Evolutionary conservation across 2,113 vertebrate genomes (phyloP).

Genomic region (Pelecanoides urinatrix): DNA sequence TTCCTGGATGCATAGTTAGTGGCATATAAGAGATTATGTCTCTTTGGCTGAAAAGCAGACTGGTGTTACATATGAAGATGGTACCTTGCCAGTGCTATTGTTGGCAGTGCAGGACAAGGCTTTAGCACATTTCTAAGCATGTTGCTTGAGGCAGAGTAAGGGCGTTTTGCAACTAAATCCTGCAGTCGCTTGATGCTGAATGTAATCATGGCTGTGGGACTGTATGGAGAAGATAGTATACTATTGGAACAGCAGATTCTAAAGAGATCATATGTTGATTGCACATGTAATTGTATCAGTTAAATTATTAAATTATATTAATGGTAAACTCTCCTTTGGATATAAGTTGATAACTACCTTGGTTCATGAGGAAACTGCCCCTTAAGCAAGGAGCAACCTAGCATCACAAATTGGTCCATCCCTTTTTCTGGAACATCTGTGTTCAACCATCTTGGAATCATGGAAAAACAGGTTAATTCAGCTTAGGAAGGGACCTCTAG

Average conservation of each 20-base stretch:
- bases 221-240: background rate
- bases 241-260: background rate
- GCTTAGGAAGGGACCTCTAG: background rate
- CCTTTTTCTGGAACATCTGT: background rate
- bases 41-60: background rate
- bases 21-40: background rate
- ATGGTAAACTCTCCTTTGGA: background rate
- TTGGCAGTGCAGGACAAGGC: background rate
- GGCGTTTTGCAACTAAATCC: background rate
- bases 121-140: background rate
- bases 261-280: background rate
- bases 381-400: background rate
- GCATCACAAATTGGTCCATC: background rate
- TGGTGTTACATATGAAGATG: background rate
- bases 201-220: background rate
- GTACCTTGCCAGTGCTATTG: background rate
- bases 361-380: background rate
- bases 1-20: background rate
- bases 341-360: background rate
- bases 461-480: background rate
- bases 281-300: background rate
- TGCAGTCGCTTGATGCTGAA: background rate
- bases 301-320: background rate
- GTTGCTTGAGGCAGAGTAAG: background rate
- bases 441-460: background rate